Percentiles rank a stretch among this genome's conserved stretches.
These are phyloP conservation scores for Agrilus mali DNA, from an alignment of 2,888 invertebrate genomes.

Conservation along the genomic window DNA sequence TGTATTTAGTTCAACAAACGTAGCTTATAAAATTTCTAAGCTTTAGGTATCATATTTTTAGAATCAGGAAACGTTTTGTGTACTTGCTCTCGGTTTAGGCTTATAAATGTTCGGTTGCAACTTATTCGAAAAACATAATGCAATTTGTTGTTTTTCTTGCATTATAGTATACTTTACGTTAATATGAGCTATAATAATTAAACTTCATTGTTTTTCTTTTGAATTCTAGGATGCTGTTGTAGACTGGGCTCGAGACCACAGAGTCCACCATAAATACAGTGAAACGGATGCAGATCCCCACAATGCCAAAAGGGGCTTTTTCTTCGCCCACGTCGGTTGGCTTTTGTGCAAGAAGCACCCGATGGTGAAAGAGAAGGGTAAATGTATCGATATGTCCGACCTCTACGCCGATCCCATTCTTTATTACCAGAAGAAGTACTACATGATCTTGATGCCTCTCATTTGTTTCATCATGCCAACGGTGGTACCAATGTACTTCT, in stretches of 20 bases:
- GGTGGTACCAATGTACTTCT: constrained; percentile 57
- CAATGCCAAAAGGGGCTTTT: constrained; percentile 85
- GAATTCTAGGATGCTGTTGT: constrained; percentile 53
- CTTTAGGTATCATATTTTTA: too few relatives aligned
- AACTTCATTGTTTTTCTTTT: neutral
- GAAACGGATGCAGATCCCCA: constrained; percentile 93
- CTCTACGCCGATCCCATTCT: constrained; percentile 69
- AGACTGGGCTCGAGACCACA: constrained; percentile 70
- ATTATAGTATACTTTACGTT: too few relatives aligned
- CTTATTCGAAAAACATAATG: too few relatives aligned
- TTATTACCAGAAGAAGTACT: constrained; percentile 80
- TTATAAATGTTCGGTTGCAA: too few relatives aligned
- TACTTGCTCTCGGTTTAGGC: too few relatives aligned
- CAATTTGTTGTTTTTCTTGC: too few relatives aligned
- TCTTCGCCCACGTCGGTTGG: constrained; percentile 96
- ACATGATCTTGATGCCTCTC: constrained; percentile 59
- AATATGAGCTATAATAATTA: too few relatives aligned
- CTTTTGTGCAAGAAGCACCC: constrained; percentile 82
- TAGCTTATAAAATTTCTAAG: too few relatives aligned
- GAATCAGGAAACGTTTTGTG: too few relatives aligned
- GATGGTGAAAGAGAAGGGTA: constrained; percentile 76
- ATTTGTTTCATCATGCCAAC: constrained; percentile 70
- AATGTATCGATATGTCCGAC: constrained; percentile 74
- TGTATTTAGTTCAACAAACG: too few relatives aligned
- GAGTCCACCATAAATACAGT: constrained; percentile 85